Base-by-base conservation (phyloP, 2,113 vertebrate species). In the Prunella fulvescens region DNA sequence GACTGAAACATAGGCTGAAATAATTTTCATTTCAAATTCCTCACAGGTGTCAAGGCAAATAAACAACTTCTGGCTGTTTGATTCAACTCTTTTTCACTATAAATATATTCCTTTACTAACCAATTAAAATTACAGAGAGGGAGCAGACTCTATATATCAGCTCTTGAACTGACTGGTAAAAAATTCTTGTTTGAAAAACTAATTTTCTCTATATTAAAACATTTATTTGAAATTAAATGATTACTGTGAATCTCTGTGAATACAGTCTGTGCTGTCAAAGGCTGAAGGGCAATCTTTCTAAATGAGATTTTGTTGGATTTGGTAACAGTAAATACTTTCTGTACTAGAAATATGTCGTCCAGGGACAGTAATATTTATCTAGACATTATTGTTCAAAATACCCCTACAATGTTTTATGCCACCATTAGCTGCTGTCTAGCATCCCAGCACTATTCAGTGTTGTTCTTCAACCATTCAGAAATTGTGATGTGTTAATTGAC, bases 401-500 rank as follows among this genome's bases (percentile, higher is more conserved):
- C 2, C 35, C 12, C 14, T 23, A 4, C 12, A 73, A 29, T 15
- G 26, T 11, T 45, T 90, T 64, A 44, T 56, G 37, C 15, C 45
- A 39, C 40, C 25, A 31, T n/a, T 31, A 77, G 22, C 31, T 83
- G 37, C n/a, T 61, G 7, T 25, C 44, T 51, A 60, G 61, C 40
- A 61, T 9, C 11, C 19, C 18, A 48, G n/a, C 11, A 65, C 6
- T 10, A 28, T 33, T 79, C 40, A 61, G 28, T 16, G 25, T 5
- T 82, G 42, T 14, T 67, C 35, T 64, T 58, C 62, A 28, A 37
- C 26, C 2, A 1, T 42, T 54, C 48, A 51, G 20, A 81, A 81
- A n/a, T 15, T 0, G 0, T 33, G 42, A 8, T 1, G 0, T 64
- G 16, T 37, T 77, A 64, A 80, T n/a, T 57, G 40, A 57, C 6